phyloP scores from a whole-genome alignment of 2,888 invertebrate genomes.

The Drosophila melanosoma region DNA sequence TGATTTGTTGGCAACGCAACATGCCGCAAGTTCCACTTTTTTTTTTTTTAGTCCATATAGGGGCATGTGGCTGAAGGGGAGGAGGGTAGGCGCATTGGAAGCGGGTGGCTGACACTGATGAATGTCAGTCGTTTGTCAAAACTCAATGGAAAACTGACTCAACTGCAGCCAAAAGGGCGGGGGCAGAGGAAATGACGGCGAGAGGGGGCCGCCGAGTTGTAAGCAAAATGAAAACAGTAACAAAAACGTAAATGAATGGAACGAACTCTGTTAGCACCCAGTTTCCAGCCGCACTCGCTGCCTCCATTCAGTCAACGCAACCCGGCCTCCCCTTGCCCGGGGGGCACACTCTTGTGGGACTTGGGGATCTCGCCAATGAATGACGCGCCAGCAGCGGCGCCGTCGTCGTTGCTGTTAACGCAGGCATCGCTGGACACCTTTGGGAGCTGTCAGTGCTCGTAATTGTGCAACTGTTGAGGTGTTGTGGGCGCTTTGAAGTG shows the following conservation, averaged over 20 bases:
- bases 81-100: slow-evolving; percentile 25
- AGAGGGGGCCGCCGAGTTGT: slow-evolving; percentile 10
- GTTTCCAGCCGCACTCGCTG: slow-evolving; percentile 20
- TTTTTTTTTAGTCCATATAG: slow-evolving; percentile 44
- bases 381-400: slow-evolving; percentile 64
- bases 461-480: slow-evolving; percentile 58
- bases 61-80: slow-evolving; percentile 31
- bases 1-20: slow-evolving; percentile 70
- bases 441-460: slow-evolving; percentile 53
- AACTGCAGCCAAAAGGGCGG: slow-evolving; percentile 18
- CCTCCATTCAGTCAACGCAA: slow-evolving; percentile 10
- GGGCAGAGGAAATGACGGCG: background rate
- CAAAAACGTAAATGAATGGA: slow-evolving; percentile 60
- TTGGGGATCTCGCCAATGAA: slow-evolving; percentile 50
- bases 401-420: slow-evolving; percentile 2
- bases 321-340: background rate
- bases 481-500: slow-evolving; percentile 40
- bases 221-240: slow-evolving; percentile 66
- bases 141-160: slow-evolving; percentile 74
- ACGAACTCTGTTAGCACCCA: slow-evolving; percentile 30
- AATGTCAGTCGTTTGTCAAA: slow-evolving; percentile 84
- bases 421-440: slow-evolving; percentile 61
- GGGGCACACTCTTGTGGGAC: slow-evolving; percentile 1
- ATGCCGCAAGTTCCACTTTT: slow-evolving; percentile 40
- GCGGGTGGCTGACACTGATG: slow-evolving; percentile 80